phyloP scores from a whole-genome alignment of 2,113 vertebrate species.

The Anarrhichthys ocellatus region DNA sequence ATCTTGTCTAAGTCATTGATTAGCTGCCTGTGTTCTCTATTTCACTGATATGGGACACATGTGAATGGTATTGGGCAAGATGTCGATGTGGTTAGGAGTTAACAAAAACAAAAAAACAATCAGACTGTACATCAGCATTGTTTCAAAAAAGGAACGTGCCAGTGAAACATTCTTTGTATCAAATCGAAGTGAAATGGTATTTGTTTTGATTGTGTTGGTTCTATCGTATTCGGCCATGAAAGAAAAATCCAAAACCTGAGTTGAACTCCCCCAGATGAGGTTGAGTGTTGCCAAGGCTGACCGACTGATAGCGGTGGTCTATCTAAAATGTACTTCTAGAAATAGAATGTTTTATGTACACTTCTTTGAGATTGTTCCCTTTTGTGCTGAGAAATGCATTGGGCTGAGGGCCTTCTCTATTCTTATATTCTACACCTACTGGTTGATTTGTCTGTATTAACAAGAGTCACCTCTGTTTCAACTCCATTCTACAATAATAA shows the following conservation, averaged over 20 bases:
- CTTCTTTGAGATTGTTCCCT: background rate
- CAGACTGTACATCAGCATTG: background rate
- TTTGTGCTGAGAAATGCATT: constrained; percentile 2
- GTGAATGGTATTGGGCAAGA: background rate
- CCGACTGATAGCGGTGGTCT: background rate
- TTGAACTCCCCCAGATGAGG: background rate
- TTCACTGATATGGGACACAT: constrained; percentile 12
- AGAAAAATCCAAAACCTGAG: background rate
- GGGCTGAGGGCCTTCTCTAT: background rate
- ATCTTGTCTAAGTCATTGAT: background rate
- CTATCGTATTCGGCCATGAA: background rate
- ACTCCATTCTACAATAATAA: background rate
- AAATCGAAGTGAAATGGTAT: background rate
- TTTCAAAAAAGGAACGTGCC: background rate
- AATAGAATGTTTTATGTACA: background rate
- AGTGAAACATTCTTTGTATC: background rate
- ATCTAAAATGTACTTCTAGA: background rate
- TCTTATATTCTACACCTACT: background rate
- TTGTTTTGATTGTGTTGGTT: constrained; percentile 9
- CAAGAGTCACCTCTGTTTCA: constrained; percentile 1
- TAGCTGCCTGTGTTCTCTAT: background rate
- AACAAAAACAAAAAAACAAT: constrained; percentile 5
- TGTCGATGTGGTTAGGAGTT: constrained; percentile 5
- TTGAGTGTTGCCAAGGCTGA: background rate
- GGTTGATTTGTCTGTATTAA: constrained; percentile 31